Evolutionary conservation across 2,797 vertebrate genomes (phyloP).

Genomic region (Syngnathus rostellatus): DNA sequence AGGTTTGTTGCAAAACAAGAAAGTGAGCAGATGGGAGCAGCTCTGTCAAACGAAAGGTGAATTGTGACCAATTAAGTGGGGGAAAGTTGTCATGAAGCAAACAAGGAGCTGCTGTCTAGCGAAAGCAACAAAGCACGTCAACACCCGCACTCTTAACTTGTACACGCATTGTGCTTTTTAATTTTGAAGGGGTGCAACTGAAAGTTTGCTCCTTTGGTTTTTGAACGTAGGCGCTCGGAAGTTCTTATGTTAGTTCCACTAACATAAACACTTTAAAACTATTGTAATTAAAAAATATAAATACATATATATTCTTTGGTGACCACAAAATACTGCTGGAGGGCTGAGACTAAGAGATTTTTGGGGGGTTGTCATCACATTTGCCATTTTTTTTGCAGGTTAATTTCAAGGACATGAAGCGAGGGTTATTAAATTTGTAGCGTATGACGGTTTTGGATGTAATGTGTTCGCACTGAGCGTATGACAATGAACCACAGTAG

Average conservation of each 20-base stretch:
- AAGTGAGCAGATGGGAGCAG: constrained; percentile 12
- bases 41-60: constrained; percentile 36
- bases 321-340: neutral
- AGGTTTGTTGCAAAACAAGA: neutral
- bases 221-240: neutral
- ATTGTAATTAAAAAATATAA: neutral
- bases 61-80: constrained; percentile 47
- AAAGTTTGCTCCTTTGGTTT: constrained; percentile 21
- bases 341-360: neutral
- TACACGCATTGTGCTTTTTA: constrained; percentile 6
- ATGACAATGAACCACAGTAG: too few relatives aligned
- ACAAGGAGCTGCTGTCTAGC: constrained; percentile 26
- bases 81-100: constrained; percentile 33
- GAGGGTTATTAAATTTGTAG: too few relatives aligned
- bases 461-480: too few relatives aligned
- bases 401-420: too few relatives aligned
- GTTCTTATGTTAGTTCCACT: neutral
- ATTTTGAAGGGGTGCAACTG: constrained; percentile 5
- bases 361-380: too few relatives aligned
- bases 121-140: constrained; percentile 25
- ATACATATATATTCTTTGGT: neutral
- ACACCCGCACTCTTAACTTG: constrained; percentile 7
- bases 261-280: neutral
- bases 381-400: too few relatives aligned
- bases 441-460: too few relatives aligned